phyloP scores from a whole-genome alignment of 2,888 invertebrate species.

The Clanis bilineata region DNA sequence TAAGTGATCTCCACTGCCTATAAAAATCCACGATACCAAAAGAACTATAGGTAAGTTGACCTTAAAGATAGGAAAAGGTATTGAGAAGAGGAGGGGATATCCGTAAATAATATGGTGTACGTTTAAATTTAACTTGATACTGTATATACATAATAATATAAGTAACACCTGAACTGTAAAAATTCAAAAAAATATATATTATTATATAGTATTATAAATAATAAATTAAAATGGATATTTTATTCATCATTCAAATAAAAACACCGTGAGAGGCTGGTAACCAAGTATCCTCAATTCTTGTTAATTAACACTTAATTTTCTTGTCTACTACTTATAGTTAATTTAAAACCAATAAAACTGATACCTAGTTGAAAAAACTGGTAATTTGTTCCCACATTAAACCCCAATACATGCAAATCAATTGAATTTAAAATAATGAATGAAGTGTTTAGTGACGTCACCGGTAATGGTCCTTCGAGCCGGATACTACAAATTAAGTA shows the following conservation, averaged over 20 bases:
- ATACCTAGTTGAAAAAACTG: background rate
- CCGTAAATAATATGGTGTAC: no score
- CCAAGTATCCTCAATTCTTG: background rate
- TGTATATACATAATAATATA: no score
- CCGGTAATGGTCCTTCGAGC: constrained; percentile 8
- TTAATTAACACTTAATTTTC: background rate
- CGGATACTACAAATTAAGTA: background rate
- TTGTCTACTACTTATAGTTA: background rate
- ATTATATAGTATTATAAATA: no score
- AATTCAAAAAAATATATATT: no score
- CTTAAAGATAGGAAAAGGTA: no score
- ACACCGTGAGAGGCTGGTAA: background rate
- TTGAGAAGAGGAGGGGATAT: no score
- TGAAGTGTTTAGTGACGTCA: background rate
- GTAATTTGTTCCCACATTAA: background rate
- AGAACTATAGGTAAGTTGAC: no score
- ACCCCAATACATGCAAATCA: background rate
- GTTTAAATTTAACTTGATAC: no score
- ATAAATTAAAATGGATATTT: background rate
- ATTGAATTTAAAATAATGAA: background rate
- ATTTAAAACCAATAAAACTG: background rate
- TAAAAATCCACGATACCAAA: no score
- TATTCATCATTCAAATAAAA: background rate
- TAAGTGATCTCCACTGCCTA: no score
- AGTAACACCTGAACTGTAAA: no score